Conservation (phyloP, 2,888 invertebrate species). For the Zaprionus bogoriensis region DNA sequence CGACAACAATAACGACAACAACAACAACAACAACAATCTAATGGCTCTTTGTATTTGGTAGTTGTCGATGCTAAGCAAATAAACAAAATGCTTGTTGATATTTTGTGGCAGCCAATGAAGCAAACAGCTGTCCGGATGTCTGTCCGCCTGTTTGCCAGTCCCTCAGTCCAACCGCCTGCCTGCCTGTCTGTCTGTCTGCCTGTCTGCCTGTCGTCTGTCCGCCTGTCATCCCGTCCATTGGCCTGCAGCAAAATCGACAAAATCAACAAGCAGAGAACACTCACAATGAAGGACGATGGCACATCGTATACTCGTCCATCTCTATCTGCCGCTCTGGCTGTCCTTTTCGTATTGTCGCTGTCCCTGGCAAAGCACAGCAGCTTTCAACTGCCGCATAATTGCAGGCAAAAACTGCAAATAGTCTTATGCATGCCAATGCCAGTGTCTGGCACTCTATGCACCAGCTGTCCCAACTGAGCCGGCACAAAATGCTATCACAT, state of each 20-base stretch:
- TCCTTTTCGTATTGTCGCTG: no score
- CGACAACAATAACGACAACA: constrained; percentile 4
- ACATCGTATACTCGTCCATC: constrained; percentile 1
- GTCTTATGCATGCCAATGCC: constrained; percentile 25
- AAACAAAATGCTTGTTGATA: constrained; percentile 78
- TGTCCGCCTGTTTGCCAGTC: constrained; percentile 29
- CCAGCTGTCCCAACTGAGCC: neutral
- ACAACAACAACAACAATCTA: constrained; percentile 58
- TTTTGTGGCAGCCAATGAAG: constrained; percentile 80
- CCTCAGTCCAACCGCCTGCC: neutral
- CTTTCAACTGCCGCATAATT: constrained; percentile 65
- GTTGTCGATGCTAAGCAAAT: constrained; percentile 71
- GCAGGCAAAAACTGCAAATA: constrained; percentile 59
- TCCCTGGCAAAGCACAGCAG: constrained; percentile 36
- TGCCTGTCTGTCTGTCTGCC: constrained; percentile 3
- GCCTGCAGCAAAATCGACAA: constrained; percentile 73
- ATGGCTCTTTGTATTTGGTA: constrained; percentile 60
- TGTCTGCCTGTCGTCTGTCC: constrained; percentile 7
- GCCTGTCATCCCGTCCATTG: constrained; percentile 33
- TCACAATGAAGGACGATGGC: constrained; percentile 26
- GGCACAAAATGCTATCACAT: constrained; percentile 24
- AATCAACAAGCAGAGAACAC: constrained; percentile 58
- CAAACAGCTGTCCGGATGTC: constrained; percentile 63
- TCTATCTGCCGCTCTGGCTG: neutral
- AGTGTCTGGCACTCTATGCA: neutral